A percentile compares a stretch with the other conserved stretches of the same genome.
Conservation (phyloP, 2,888 invertebrate genomes). For the Himalopsyche anomala region DNA sequence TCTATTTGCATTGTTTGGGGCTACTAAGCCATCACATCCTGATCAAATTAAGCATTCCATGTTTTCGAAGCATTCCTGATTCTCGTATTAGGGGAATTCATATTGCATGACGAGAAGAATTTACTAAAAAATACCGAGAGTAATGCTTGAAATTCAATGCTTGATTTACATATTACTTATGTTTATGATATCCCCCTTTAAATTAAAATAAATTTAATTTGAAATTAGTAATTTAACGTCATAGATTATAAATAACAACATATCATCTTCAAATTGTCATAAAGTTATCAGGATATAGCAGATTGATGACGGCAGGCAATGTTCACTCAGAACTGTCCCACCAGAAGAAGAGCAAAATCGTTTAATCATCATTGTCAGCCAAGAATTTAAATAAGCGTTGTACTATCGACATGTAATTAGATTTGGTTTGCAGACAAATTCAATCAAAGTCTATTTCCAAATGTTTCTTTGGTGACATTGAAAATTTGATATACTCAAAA, state of each 20-base stretch:
- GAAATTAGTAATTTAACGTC: too few species aligned
- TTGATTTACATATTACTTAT: neutral
- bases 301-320: too few species aligned
- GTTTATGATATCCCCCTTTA: neutral
- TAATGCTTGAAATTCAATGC: neutral
- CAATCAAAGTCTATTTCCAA: neutral
- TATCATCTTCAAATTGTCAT: too few species aligned
- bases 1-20: neutral
- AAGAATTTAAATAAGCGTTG: too few species aligned
- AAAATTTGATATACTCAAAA: neutral
- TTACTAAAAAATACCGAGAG: neutral
- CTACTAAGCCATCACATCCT: conserved; percentile 1
- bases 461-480: neutral
- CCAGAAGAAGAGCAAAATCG: too few species aligned
- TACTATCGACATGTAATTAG: neutral
- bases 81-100: neutral
- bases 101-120: neutral
- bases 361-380: too few species aligned
- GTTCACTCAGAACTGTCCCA: too few species aligned
- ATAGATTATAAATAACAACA: too few species aligned
- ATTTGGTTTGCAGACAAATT: neutral
- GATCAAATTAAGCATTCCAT: conserved; percentile 22
- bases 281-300: too few species aligned
- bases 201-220: neutral
- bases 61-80: conserved; percentile 11